Base-by-base conservation (phyloP, 2,113 vertebrate species). In the Zosterops hypoxanthus region DNA sequence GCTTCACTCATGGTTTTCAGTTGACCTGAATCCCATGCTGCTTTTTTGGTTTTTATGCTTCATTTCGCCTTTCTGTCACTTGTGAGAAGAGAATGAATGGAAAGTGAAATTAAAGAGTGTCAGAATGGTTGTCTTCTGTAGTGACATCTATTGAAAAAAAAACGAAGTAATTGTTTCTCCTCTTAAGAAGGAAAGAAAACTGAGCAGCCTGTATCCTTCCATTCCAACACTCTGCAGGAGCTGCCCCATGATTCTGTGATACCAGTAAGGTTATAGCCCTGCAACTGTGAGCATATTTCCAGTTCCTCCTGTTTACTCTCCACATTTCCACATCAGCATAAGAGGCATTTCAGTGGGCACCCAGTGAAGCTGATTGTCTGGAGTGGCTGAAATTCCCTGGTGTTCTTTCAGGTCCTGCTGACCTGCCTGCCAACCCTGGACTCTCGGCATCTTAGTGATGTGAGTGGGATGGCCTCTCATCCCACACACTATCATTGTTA, bases 1-100 rank as follows among this genome's bases (percentile, higher is more conserved):
- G 17, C 6, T 71, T 91, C 29, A 14, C 20, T 68, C 39, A 5
- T 0, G 1, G 28, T 92, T 88, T 92, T 82, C 25, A 59, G 1
- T 23, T 76, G 61, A 9, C 16, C 25, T 36, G 16, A 57, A 49
- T 82, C 16, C 8, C 70, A 11, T 0, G 0, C 31, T 71, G 66
- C 6, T 71, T 68, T 68, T 20, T 25, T 20, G 4, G 0, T 66
- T 66, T 13, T 88, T 46, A 11, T 7, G 9, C 22, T 75, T 78
- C 33, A 22, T 49, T 84, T 82, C 44, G 33, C 22, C 11, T 88
- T 39, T 70, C 13, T 47, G 14, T 11, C 6, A 63, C 49, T 78
- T 85, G 46, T 73, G 39, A 82, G 53, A 86, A 64, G 33, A 85
- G 23, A 61, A 59, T 55, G 8, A 78, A 82, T 26, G 7, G 2